These are phyloP conservation scores for Holacanthus passer DNA, from an alignment of 2,113 vertebrate genomes.

Conservation along the genomic window DNA sequence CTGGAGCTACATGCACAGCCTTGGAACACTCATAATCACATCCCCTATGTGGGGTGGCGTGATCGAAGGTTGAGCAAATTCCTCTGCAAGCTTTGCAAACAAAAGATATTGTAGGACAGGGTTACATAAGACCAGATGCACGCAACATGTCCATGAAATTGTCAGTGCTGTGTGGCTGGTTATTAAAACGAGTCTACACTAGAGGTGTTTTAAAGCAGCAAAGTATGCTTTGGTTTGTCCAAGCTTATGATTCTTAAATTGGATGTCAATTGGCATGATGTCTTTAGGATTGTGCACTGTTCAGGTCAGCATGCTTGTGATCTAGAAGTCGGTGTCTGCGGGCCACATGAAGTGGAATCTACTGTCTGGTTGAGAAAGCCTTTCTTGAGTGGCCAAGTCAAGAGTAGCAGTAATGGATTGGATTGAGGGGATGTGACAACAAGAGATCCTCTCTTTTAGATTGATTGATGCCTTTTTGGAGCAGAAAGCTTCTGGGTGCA, in stretches of 20 bases:
- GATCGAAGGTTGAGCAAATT: conserved; percentile 66
- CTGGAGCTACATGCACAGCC: conserved; percentile 13
- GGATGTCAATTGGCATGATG: neutral
- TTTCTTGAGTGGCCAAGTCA: conserved; percentile 8
- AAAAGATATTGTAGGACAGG: conserved; percentile 36
- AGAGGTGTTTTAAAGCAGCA: neutral
- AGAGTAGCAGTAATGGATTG: conserved; percentile 28
- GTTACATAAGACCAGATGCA: conserved; percentile 52
- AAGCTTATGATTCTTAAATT: neutral
- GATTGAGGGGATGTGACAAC: conserved; percentile 26
- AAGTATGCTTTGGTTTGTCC: neutral
- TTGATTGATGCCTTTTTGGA: conserved; percentile 21
- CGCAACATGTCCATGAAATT: conserved; percentile 1
- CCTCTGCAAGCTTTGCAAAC: conserved; percentile 56
- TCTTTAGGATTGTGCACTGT: neutral
- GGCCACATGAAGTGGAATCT: conserved; percentile 20
- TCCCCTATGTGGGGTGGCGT: conserved; percentile 10
- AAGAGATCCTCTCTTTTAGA: conserved; percentile 4
- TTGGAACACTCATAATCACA: conserved; percentile 27
- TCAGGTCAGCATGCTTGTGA: neutral
- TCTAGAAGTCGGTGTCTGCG: neutral
- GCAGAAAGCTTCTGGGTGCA: conserved; percentile 8
- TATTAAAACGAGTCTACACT: conserved; percentile 2
- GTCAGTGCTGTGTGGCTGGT: neutral
- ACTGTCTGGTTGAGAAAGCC: conserved; percentile 6